Percentiles rank a stretch among this genome's conserved stretches.
Evolutionary conservation across 2,797 vertebrate genomes (phyloP).

Genomic region (Esox masquinongy): DNA sequence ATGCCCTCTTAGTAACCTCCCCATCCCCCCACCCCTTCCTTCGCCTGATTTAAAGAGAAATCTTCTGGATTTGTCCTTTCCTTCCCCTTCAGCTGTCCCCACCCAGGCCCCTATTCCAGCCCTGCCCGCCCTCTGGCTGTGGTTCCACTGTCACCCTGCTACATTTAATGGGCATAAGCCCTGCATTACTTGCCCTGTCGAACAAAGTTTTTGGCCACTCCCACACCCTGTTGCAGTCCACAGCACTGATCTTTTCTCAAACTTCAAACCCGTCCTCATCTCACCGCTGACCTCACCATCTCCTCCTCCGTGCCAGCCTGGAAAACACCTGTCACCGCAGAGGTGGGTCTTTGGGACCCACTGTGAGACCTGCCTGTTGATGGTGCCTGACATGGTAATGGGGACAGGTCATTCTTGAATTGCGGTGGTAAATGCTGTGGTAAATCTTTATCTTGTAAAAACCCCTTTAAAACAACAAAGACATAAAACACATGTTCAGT

Average conservation of each 20-base stretch:
- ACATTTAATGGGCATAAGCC: neutral
- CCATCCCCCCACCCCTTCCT: neutral
- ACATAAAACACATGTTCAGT: too few relatives aligned
- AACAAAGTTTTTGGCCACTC: neutral
- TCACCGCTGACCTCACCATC: neutral
- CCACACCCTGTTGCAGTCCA: neutral
- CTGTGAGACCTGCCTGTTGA: conserved; percentile 3
- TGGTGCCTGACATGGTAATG: conserved; percentile 25
- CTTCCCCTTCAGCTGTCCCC: neutral
- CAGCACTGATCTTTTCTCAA: neutral
- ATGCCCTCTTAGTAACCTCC: neutral
- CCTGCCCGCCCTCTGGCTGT: neutral
- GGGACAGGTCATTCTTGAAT: neutral
- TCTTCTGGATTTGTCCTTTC: neutral
- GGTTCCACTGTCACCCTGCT: neutral
- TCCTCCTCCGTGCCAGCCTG: neutral
- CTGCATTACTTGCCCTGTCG: neutral
- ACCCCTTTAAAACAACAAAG: too few relatives aligned
- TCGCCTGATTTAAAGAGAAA: neutral
- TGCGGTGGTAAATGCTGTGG: too few relatives aligned
- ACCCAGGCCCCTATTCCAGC: neutral
- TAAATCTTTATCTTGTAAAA: too few relatives aligned
- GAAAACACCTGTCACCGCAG: conserved; percentile 11
- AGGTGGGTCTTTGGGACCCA: conserved; percentile 18
- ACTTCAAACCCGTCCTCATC: neutral